phyloP scores from a whole-genome alignment of 2,888 invertebrate genomes.

The Apamea crenata region DNA sequence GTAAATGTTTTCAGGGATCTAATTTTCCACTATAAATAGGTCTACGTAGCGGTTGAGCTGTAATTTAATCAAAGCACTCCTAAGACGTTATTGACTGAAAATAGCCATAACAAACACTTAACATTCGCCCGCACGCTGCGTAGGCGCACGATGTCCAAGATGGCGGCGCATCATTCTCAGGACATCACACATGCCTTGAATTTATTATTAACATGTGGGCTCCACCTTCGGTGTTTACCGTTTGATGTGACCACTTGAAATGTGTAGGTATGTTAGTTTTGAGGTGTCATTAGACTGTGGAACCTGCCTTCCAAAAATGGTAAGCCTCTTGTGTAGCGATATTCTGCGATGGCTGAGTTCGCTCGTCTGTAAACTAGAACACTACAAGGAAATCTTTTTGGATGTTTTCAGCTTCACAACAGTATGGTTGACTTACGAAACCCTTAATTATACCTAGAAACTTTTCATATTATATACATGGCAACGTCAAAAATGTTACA shows the following conservation, averaged over 20 bases:
- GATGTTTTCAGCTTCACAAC: background rate
- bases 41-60: background rate
- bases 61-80: conserved; percentile 2
- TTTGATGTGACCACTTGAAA: conserved; percentile 54
- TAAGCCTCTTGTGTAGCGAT: background rate
- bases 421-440: background rate
- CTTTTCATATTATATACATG: background rate
- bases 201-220: conserved; percentile 60
- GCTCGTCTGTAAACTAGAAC: background rate
- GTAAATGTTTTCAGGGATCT: background rate
- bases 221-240: conserved; percentile 58
- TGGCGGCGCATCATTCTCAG: conserved; percentile 60
- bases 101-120: conserved; percentile 51
- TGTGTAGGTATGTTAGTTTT: conserved; percentile 54
- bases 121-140: conserved; percentile 52
- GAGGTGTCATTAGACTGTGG: conserved; percentile 20
- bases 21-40: background rate
- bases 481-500: background rate
- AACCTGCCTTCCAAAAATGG: conserved; percentile 10
- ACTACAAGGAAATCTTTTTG: background rate
- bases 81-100: conserved; percentile 35
- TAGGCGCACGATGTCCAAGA: conserved; percentile 51
- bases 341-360: background rate
- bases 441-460: background rate
- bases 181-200: conserved; percentile 60